Percentiles rank a stretch among this genome's conserved stretches.
Conservation (phyloP, 92 coral and sea anemone species). For the Parazoanthus atlanticus region DNA sequence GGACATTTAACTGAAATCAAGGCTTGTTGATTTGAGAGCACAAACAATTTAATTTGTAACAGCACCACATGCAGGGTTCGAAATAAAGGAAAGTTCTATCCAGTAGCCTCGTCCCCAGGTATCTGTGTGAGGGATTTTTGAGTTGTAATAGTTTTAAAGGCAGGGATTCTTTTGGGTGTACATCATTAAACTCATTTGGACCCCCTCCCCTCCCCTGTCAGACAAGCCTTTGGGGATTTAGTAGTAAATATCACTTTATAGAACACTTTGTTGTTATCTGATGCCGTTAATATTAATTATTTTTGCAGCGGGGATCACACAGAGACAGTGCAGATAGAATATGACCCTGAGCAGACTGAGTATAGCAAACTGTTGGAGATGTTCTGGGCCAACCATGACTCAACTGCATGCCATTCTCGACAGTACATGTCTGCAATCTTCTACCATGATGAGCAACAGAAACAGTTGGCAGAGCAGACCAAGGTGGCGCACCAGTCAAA, state of each 20-base stretch:
- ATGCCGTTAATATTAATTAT: neutral
- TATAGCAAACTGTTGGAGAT: constrained; percentile 79
- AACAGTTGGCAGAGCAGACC: constrained; percentile 81
- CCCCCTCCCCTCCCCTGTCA: neutral
- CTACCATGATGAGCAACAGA: constrained; percentile 88
- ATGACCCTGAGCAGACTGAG: constrained; percentile 80
- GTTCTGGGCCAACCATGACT: constrained; percentile 89
- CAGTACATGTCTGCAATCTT: constrained; percentile 98
- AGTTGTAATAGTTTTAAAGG: too few species aligned
- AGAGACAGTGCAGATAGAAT: constrained; percentile 89
- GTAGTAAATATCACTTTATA: too few species aligned
- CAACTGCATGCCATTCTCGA: constrained; percentile 70
- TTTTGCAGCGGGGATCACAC: constrained; percentile 93
- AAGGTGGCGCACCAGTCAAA: constrained; percentile 70
- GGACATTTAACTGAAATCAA: too few species aligned
- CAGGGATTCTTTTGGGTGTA: too few species aligned
- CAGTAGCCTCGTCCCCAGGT: too few species aligned
- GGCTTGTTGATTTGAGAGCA: too few species aligned
- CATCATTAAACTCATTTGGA: too few species aligned
- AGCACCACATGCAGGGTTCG: too few species aligned
- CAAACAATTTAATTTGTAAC: too few species aligned
- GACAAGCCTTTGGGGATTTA: neutral
- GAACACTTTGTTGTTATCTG: neutral
- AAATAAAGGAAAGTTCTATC: too few species aligned
- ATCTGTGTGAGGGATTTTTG: too few species aligned